These are phyloP conservation scores for Drosophila auraria DNA, from an alignment of 1,140 invertebrate genomes.

Conservation along the genomic window DNA sequence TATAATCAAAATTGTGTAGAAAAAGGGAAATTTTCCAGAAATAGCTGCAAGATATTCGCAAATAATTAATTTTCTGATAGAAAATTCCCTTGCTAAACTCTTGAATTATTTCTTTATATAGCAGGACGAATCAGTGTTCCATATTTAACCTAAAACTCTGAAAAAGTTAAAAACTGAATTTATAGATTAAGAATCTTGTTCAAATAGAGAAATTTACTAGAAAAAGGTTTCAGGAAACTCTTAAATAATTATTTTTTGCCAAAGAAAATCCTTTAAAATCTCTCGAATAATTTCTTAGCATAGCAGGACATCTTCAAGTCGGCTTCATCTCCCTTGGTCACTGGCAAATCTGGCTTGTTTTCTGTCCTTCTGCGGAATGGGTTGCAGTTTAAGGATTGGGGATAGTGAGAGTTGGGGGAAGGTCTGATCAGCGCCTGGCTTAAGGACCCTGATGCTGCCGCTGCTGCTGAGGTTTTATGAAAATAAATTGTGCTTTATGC, in stretches of 20 bases:
- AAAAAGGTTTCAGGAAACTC: no score
- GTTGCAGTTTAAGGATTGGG: slow-evolving; percentile 21
- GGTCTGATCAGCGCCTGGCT: slow-evolving; percentile 64
- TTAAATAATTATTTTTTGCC: background rate
- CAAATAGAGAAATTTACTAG: no score
- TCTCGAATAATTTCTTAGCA: background rate
- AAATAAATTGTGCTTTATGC: slow-evolving; percentile 84
- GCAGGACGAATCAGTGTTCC: no score
- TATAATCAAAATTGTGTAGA: no score
- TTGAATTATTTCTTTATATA: no score
- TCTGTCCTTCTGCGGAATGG: background rate
- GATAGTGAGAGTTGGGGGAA: slow-evolving; percentile 10
- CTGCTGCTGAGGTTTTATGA: slow-evolving; percentile 74
- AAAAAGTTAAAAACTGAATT: no score
- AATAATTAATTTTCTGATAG: no score
- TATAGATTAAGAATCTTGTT: no score
- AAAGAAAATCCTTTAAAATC: background rate
- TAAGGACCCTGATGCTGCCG: slow-evolving; percentile 14
- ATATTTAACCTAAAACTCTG: no score
- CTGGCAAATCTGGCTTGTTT: background rate
- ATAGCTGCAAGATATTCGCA: no score
- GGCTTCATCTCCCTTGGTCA: background rate
- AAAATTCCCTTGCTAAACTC: no score
- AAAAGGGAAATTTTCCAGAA: no score
- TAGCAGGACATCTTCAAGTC: slow-evolving; percentile 11